Conservation (phyloP, 2,888 invertebrate species). For the Cheiracanthium punctorium region DNA sequence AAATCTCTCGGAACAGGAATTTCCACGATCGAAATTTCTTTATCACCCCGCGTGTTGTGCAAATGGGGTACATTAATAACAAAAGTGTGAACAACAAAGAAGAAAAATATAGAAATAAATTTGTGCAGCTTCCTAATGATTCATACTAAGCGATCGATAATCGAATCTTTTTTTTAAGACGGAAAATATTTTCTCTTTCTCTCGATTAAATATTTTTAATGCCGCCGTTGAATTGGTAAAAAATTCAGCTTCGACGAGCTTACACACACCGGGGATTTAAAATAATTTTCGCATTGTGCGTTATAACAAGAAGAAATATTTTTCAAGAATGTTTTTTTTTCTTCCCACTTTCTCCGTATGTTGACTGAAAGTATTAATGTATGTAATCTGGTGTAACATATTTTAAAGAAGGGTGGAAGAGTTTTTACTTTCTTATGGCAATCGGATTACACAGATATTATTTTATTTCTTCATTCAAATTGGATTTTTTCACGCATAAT, state of each 20-base stretch:
- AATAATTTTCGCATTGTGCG: constrained; percentile 18
- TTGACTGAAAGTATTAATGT: constrained; percentile 51
- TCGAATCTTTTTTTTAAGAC: constrained; percentile 21
- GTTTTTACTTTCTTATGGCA: constrained; percentile 25
- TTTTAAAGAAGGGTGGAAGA: constrained; percentile 22
- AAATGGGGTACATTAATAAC: constrained; percentile 45
- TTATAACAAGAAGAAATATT: constrained; percentile 25
- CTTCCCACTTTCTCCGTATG: constrained; percentile 12
- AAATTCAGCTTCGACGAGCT: constrained; percentile 30
- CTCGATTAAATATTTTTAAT: constrained; percentile 61
- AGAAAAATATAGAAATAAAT: constrained; percentile 44
- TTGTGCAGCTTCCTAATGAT: constrained; percentile 52
- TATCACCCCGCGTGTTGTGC: constrained; percentile 23
- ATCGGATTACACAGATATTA: constrained; percentile 33
- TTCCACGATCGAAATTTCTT: constrained; percentile 44
- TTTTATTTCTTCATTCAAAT: too few relatives aligned
- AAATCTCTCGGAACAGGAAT: constrained; percentile 18
- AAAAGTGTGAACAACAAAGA: constrained; percentile 31
- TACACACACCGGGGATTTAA: constrained; percentile 40
- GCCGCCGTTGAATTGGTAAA: constrained; percentile 37
- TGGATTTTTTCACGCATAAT: too few relatives aligned
- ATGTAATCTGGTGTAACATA: constrained; percentile 51
- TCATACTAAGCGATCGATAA: constrained; percentile 41
- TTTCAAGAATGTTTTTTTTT: constrained; percentile 1
- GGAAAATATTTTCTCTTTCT: constrained; percentile 21